A percentile compares a stretch with the other conserved stretches of the same genome.
These are phyloP conservation scores for Amphipyra tragopoginis DNA, from an alignment of 2,888 invertebrate genomes.

Conservation along the genomic window DNA sequence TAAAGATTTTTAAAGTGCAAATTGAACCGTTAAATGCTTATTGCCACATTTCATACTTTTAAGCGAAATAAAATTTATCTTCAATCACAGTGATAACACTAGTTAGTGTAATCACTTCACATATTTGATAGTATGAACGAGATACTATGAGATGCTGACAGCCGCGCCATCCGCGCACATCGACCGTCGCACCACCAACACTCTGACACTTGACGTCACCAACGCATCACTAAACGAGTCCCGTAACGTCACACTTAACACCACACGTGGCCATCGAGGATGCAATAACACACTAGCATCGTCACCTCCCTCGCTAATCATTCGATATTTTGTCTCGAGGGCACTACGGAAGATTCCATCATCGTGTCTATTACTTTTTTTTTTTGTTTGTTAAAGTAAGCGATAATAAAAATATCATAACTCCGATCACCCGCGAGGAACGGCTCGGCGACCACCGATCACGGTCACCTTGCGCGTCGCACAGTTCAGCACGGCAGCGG, in stretches of 20 bases:
- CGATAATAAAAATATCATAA: conserved; percentile 28
- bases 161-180: neutral
- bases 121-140: conserved; percentile 49
- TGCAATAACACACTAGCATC: conserved; percentile 29
- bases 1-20: conserved; percentile 68
- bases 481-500: neutral
- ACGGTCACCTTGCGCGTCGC: no score
- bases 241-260: conserved; percentile 24
- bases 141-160: conserved; percentile 17
- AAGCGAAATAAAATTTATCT: conserved; percentile 47
- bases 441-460: neutral
- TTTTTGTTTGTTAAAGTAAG: conserved; percentile 24
- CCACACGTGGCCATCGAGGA: conserved; percentile 13
- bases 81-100: conserved; percentile 43
- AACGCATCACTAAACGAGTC: conserved; percentile 25
- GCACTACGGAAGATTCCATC: conserved; percentile 35
- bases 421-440: conserved; percentile 23
- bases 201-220: conserved; percentile 6
- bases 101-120: conserved; percentile 48
- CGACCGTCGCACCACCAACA: neutral
- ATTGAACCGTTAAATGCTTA: conserved; percentile 75
- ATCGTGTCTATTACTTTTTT: conserved; percentile 12
- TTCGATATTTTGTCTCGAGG: conserved; percentile 43
- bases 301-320: conserved; percentile 37
- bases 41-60: conserved; percentile 58